phyloP scores from a whole-genome alignment of 2,797 vertebrate species.

The Dipus sagitta region DNA sequence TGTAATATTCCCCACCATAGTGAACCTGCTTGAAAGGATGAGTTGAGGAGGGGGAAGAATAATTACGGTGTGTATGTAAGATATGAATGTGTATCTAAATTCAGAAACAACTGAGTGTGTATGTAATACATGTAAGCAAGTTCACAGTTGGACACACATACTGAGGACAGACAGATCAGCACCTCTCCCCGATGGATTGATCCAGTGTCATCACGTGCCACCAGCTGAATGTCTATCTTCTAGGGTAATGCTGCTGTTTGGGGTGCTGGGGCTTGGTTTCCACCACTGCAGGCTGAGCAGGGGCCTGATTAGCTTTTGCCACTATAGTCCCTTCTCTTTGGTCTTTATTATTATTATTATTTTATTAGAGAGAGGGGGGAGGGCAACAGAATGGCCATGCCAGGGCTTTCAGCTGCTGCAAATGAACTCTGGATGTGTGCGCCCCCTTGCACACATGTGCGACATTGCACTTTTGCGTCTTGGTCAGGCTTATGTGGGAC shows the following conservation, averaged over 20 bases:
- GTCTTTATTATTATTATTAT: background rate
- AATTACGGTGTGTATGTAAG: background rate
- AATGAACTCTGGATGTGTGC: too few species aligned
- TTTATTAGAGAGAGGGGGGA: too few species aligned
- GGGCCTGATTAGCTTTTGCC: background rate
- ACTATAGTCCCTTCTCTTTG: background rate
- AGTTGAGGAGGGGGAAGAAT: slow-evolving; percentile 9
- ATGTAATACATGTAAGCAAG: background rate
- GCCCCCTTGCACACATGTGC: too few species aligned
- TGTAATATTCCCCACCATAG: background rate
- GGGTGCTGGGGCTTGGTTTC: background rate
- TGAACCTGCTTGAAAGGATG: background rate
- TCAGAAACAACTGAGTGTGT: too few species aligned
- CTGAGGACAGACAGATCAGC: background rate
- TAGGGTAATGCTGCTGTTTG: background rate
- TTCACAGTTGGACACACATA: background rate
- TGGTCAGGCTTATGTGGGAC: too few species aligned
- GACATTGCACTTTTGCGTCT: too few species aligned
- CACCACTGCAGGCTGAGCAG: background rate
- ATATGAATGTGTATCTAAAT: background rate
- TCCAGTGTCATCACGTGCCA: background rate
- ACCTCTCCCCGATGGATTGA: background rate
- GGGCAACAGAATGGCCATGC: too few species aligned
- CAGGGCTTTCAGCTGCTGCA: too few species aligned
- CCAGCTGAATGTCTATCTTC: background rate